Base-by-base conservation (phyloP, 2,113 vertebrate species). In the Megaceryle torquata region DNA sequence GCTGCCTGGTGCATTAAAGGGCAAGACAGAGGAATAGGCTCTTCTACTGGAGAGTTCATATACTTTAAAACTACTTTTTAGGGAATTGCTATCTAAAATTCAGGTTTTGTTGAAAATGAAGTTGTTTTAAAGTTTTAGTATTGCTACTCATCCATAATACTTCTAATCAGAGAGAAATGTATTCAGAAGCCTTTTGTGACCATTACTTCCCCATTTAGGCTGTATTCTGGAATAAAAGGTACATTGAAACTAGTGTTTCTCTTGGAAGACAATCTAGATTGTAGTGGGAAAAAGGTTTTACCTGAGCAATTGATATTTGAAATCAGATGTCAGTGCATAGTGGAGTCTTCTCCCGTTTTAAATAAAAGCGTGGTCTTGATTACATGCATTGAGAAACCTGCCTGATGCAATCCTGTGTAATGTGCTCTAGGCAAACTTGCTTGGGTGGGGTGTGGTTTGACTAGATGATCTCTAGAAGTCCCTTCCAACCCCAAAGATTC, bases 301-400 rank as follows among this genome's bases (percentile, higher is more conserved):
- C 2, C 0, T 22, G 31, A 39, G 17, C 0, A 0, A 57, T 89
- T 59, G 56, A 19, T n/a, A 1, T 77, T 72, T 89, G 54, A 65
- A 91, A 61, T 69, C 59, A 79, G 29, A 33, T 76, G 33, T 68
- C 28, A 15, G 17, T 44, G 3, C 50, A 6, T 50, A 11, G 5
- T 24, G n/a, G 59, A 63, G 26, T 56, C 70, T 76, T 56, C 70
- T 76, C 28, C 16, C 17, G 68, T 89, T 67, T 79, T 7, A 44
- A 53, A 3, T 76, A 24, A 72, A 76, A 70, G 14, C 6, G 6
- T 68, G 6, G 6, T 33, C 48, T 82, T 79, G 25, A 24, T 57
- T 59, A 22, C 25, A 21, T 37, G 4, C 11, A 13, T 60, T 61
- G 43, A 80, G 44, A 63, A 83, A 16, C 25, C 48, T 50, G 48